Percentiles rank a stretch among this genome's conserved stretches.
Evolutionary conservation across 2,888 invertebrate species (phyloP).

Genomic region (Dryadula phaetusa): DNA sequence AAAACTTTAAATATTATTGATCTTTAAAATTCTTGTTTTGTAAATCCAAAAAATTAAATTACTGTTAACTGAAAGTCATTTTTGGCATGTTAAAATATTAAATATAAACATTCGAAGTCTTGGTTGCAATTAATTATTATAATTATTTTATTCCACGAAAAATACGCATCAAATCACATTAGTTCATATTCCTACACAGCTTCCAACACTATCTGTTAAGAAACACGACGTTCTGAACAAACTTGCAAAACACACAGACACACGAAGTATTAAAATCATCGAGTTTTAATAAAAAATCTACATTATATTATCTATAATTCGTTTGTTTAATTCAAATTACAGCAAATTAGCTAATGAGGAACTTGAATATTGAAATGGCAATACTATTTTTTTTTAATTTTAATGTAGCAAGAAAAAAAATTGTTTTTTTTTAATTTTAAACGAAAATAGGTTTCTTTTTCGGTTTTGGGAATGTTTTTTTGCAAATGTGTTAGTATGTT

Average conservation of each 20-base stretch:
- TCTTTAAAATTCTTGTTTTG: neutral
- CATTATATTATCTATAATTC: conserved; percentile 20
- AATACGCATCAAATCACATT: conserved; percentile 7
- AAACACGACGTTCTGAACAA: neutral
- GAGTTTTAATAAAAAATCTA: conserved; percentile 4
- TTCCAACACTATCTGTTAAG: neutral
- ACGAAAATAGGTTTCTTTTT: neutral
- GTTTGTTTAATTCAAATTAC: conserved; percentile 20
- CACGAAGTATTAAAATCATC: neutral
- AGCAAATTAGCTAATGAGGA: conserved; percentile 17
- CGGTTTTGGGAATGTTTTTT: neutral
- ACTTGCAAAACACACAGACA: conserved; percentile 5
- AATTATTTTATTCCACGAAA: conserved; percentile 1
- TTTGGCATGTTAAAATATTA: neutral
- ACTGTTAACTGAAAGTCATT: too few species aligned
- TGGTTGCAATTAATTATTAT: neutral
- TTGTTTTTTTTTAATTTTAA: neutral
- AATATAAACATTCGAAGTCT: neutral
- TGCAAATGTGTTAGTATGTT: neutral
- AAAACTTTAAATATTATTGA: too few species aligned
- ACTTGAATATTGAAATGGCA: neutral
- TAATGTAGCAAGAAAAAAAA: neutral
- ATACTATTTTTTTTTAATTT: neutral
- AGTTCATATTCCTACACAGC: neutral
- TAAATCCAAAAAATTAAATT: too few species aligned